phyloP scores from a whole-genome alignment of 35 echinoderm and acorn worm species.

The Acanthaster planci region DNA sequence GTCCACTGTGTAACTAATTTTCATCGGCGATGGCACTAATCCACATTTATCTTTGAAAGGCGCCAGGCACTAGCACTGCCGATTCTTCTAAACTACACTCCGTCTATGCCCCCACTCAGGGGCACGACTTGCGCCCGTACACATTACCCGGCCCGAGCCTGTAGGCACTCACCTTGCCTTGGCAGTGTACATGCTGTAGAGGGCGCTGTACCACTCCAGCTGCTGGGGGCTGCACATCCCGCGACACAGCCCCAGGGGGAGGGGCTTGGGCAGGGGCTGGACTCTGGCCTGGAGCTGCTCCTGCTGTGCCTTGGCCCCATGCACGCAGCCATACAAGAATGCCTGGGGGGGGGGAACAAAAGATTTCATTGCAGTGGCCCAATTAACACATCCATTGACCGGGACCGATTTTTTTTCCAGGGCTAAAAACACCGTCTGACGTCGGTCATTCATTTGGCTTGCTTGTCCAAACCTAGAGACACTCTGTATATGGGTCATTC shows the following conservation, averaged over 20 bases:
- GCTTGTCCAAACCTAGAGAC: too few relatives aligned
- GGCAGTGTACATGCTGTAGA: slow-evolving; percentile 74
- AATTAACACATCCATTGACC: too few relatives aligned
- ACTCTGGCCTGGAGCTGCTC: slow-evolving; percentile 33
- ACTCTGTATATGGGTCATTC: too few relatives aligned
- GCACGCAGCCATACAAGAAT: slow-evolving; percentile 81
- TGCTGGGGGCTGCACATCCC: slow-evolving; percentile 64
- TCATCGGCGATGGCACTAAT: too few relatives aligned
- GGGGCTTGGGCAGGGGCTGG: slow-evolving; percentile 22
- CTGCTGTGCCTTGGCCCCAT: slow-evolving; percentile 37
- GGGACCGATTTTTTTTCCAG: too few relatives aligned
- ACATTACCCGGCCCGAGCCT: neutral
- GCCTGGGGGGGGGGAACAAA: slow-evolving; percentile 35
- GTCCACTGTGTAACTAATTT: too few relatives aligned
- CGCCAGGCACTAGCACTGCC: neutral
- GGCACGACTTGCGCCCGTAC: neutral
- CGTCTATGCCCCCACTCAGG: neutral
- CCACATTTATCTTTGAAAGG: neutral
- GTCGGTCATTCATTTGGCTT: too few relatives aligned
- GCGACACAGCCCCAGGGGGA: slow-evolving; percentile 45
- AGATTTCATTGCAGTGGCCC: too few relatives aligned
- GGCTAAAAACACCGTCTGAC: too few relatives aligned
- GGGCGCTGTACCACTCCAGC: slow-evolving; percentile 80
- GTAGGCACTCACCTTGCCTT: slow-evolving; percentile 78
- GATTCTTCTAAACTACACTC: neutral